Percentiles rank a stretch among this genome's conserved stretches.
Evolutionary conservation across 2,797 vertebrate species (phyloP).

Genomic region (Silurus aristotelis): DNA sequence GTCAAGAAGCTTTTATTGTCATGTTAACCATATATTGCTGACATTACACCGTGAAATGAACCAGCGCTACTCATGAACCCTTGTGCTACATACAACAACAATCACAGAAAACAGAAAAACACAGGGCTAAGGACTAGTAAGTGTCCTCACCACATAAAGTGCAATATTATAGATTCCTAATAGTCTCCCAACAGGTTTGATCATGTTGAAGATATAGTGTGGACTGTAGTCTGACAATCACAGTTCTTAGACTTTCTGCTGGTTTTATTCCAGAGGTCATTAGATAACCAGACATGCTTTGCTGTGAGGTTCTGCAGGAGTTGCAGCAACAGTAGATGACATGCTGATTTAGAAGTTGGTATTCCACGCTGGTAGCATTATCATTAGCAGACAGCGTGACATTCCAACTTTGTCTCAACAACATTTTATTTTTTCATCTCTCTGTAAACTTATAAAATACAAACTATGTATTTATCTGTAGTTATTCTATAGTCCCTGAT

Average conservation of each 20-base stretch:
- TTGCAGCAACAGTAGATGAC: neutral
- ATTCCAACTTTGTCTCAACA: neutral
- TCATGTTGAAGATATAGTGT: too few species aligned
- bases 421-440: neutral
- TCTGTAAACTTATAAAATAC: neutral
- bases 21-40: too few species aligned
- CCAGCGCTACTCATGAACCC: too few species aligned
- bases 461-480: neutral
- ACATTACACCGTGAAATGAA: too few species aligned
- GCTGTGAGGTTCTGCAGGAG: neutral
- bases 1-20: too few species aligned
- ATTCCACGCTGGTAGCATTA: neutral
- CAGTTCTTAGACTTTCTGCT: neutral
- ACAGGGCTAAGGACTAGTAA: too few species aligned
- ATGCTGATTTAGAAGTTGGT: neutral
- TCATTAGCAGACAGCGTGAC: neutral
- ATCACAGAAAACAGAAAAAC: too few species aligned
- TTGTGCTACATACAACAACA: too few species aligned
- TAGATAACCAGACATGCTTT: neutral
- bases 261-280: neutral
- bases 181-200: neutral
- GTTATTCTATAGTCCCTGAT: neutral
- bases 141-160: too few species aligned
- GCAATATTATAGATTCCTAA: too few species aligned
- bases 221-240: neutral